Conservation (phyloP, 1,140 invertebrate genomes). For the Megathymus violae region DNA sequence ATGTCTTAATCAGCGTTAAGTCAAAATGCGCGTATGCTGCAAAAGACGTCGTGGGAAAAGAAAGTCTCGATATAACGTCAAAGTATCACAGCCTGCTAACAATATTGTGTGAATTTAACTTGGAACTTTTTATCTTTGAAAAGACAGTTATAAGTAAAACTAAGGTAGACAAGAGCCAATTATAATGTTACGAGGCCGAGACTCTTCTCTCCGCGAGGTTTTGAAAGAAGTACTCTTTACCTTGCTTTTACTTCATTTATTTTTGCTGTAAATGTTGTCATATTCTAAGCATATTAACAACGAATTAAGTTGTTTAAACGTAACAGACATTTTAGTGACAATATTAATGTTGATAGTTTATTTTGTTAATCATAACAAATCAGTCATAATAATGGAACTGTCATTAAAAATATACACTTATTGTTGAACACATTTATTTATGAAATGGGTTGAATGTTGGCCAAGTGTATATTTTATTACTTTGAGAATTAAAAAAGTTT, state of each 20-base stretch:
- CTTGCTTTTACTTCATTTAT: not conserved
- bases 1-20: slow-evolving; percentile 23
- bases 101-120: slow-evolving; percentile 15
- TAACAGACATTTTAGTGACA: too few species aligned
- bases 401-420: too few species aligned
- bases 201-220: slow-evolving; percentile 9
- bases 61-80: slow-evolving; percentile 21
- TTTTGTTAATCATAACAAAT: too few species aligned
- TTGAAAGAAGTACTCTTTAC: not conserved
- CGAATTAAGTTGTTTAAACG: too few species aligned
- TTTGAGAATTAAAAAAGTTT: not conserved
- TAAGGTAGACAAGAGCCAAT: slow-evolving; percentile 21
- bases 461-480: too few species aligned
- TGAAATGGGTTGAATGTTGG: too few species aligned
- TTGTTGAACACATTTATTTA: too few species aligned
- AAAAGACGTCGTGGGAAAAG: slow-evolving; percentile 19
- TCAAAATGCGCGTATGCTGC: slow-evolving; percentile 11
- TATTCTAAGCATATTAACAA: too few species aligned
- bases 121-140: slow-evolving; percentile 8
- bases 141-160: slow-evolving; percentile 18
- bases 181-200: slow-evolving; percentile 25
- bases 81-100: slow-evolving; percentile 15
- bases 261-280: not conserved
- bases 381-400: too few species aligned
- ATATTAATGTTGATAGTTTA: too few species aligned